A percentile compares a stretch with the other conserved stretches of the same genome.
phyloP scores from a whole-genome alignment of 1,140 invertebrate species.

The Leptonema lineaticorne region DNA sequence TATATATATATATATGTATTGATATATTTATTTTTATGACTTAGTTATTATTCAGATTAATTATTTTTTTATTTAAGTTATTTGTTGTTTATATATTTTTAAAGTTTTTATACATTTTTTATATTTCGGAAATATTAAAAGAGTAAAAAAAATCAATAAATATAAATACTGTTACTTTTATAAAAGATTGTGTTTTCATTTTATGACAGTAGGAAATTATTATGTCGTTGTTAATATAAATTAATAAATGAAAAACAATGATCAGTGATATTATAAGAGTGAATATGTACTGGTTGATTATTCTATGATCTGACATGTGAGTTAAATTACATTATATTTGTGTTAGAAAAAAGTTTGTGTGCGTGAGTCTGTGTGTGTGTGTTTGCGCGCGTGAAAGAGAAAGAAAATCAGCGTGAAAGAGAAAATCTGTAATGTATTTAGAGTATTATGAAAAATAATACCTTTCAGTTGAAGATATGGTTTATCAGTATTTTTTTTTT shows the following conservation, averaged over 20 bases:
- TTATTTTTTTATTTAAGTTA: constrained; percentile 41
- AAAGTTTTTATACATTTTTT: constrained; percentile 43
- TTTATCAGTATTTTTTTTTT: constrained; percentile 15
- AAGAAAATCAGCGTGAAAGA: not conserved
- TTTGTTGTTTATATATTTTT: constrained; percentile 40
- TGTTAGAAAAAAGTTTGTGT: not conserved
- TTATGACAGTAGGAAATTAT: constrained; percentile 9
- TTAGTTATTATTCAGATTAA: constrained; percentile 36
- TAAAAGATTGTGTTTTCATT: constrained; percentile 25
- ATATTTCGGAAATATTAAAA: constrained; percentile 32
- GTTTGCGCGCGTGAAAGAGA: no score
- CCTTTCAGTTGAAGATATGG: not conserved
- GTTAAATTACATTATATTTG: not conserved
- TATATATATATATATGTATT: no score
- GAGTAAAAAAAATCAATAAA: constrained; percentile 35
- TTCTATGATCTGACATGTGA: constrained; percentile 6
- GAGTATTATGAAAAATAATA: not conserved
- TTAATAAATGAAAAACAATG: no score
- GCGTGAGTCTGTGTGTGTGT: no score
- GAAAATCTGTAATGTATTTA: not conserved
- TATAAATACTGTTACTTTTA: constrained; percentile 41
- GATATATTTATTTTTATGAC: constrained; percentile 41
- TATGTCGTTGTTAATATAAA: constrained; percentile 11
- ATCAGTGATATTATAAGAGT: constrained; percentile 1
- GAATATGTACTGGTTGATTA: not conserved